These are phyloP conservation scores for Papilio xuthus DNA, from an alignment of 1,140 invertebrate species.

Conservation along the genomic window DNA sequence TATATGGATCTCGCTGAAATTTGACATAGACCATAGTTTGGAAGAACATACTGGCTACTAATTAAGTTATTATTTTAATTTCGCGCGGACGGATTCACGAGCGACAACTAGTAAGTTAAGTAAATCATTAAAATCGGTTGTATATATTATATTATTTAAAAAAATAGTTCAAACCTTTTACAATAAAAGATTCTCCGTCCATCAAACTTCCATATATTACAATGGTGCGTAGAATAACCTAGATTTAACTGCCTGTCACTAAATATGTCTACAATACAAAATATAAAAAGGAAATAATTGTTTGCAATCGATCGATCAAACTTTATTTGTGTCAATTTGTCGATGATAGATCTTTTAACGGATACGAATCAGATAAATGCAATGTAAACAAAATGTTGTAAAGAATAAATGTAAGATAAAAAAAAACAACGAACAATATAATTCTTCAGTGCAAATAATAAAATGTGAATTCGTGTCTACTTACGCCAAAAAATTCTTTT, in stretches of 20 bases:
- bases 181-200: neutral
- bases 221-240: neutral
- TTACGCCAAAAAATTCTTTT: no score
- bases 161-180: neutral
- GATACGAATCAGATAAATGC: neutral
- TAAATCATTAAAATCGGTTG: no score
- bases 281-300: neutral
- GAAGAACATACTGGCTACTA: no score
- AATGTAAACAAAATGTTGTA: neutral
- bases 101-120: no score
- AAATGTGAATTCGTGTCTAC: no score
- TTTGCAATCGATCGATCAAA: slow-evolving; percentile 16
- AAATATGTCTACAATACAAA: slow-evolving; percentile 15
- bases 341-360: slow-evolving; percentile 23
- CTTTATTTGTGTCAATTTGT: slow-evolving; percentile 22
- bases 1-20: no score
- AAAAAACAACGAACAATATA: neutral
- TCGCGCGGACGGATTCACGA: no score
- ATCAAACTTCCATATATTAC: neutral
- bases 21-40: no score
- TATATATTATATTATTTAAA: no score
- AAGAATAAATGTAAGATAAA: neutral
- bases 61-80: no score
- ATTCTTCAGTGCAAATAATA: neutral
- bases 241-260: slow-evolving; percentile 3